Base-by-base conservation (phyloP, 2,113 vertebrate species). In the Aplodontia rufa region DNA sequence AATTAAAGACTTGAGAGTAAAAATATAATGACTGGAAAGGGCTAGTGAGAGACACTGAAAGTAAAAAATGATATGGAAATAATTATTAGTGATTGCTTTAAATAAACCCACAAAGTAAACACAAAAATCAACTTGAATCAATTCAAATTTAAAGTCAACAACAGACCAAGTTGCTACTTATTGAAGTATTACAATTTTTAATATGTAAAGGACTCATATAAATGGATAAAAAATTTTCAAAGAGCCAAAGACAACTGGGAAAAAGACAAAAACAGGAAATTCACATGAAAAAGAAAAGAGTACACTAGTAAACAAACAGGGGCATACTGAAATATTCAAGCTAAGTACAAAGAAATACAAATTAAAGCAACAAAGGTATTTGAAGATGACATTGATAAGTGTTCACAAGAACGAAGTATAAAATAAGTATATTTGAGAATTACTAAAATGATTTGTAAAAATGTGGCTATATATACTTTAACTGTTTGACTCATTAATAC, bases 131-230 rank as follows among this genome's bases (percentile, higher is more conserved):
- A 62, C 28, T 80, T 91, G 13, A 74, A 75, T 80, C 92, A 88
- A 75, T 85, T 89, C 58, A 91, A 42, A 80, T 74, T 84, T 83
- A 91, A 88, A 84, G 60, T 19, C 71, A 91, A 26, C 26, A 87
- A 16, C 10, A 79, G 88, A 92, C 12, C n/a, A 87, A 83, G 72
- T 55, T 66, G 26, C 17, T 91, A 47, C 26, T 93, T 8, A 80
- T 47, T 84, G 8, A 91, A 75, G 62, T 90, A 91, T 45, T 40
- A 40, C 40, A 55, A 45, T 40, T 87, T 35, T 90, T 83, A 82
- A 72, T 74, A 90, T 87, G 74, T 55, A 62, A 64, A 74, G 12
- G 32, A 12, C 12, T 60, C 40, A 72, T 85, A 17, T 53, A 83
- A 79, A 66, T 51, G 49, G 10, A 60, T 82, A 53, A 51, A 47